These are phyloP conservation scores for Ascidia mentula DNA, from an alignment of 23 tunicate species.

Conservation along the genomic window DNA sequence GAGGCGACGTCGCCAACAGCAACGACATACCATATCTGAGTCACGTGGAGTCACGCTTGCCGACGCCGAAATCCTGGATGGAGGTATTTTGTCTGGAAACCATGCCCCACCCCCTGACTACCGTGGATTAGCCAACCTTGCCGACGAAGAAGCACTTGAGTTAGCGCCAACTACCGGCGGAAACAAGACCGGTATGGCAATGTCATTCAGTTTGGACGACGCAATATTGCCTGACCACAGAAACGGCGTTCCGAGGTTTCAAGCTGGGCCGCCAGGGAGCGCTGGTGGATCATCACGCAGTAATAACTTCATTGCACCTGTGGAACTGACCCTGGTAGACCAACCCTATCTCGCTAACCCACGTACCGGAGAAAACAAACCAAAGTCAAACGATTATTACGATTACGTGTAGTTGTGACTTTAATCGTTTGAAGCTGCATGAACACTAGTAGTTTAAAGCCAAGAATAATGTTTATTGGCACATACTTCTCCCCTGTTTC, in stretches of 20 bases:
- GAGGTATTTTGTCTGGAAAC: constrained; percentile 44
- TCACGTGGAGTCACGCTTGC: constrained; percentile 19
- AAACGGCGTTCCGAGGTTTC: neutral
- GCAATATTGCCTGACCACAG: constrained; percentile 38
- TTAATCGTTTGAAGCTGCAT: too few relatives aligned
- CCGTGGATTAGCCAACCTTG: constrained; percentile 30
- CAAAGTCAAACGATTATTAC: constrained; percentile 43
- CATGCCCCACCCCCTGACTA: constrained; percentile 81
- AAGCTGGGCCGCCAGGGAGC: constrained; percentile 4
- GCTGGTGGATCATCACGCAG: constrained; percentile 39
- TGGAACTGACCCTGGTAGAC: constrained; percentile 28
- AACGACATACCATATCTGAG: constrained; percentile 17
- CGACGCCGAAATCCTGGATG: constrained; percentile 68
- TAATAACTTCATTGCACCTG: constrained; percentile 20
- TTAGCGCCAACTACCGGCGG: neutral
- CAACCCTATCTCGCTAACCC: constrained; percentile 49
- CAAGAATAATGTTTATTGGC: neutral
- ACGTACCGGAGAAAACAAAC: constrained; percentile 12
- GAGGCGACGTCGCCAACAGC: constrained; percentile 9
- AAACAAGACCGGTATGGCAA: constrained; percentile 53
- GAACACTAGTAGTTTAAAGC: neutral
- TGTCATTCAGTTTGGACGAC: constrained; percentile 81
- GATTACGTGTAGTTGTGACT: constrained; percentile 53
- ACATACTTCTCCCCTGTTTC: neutral
- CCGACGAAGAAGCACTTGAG: constrained; percentile 31